Percentiles rank a stretch among this genome's conserved stretches.
Conservation (phyloP, 2,797 vertebrate genomes). For the Mormyrops attenuatus region DNA sequence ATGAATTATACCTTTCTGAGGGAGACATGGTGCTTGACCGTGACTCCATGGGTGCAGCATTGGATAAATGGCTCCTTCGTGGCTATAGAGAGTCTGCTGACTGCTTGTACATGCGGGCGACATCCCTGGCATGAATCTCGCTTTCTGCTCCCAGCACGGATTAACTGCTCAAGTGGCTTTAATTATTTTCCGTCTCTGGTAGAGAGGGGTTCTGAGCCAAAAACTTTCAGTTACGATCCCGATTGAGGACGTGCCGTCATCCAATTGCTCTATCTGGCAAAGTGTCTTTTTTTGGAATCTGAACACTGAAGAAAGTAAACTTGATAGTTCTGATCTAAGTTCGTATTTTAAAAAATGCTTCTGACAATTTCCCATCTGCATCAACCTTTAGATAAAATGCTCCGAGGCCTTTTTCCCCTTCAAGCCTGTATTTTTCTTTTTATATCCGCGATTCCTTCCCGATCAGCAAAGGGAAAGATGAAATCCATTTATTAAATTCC, state of each 20-base stretch:
- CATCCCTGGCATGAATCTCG: neutral
- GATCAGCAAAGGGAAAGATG: neutral
- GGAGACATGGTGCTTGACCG: neutral
- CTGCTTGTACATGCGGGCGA: neutral
- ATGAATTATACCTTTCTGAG: neutral
- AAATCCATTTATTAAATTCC: neutral
- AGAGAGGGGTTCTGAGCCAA: neutral
- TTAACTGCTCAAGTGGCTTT: neutral
- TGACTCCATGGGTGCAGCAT: neutral
- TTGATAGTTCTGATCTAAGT: neutral
- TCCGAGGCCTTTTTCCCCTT: conserved; percentile 26
- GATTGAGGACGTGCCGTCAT: neutral
- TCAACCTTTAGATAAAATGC: conserved; percentile 33
- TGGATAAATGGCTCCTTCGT: neutral
- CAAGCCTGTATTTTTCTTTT: neutral
- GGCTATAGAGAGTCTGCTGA: neutral
- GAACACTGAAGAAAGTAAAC: neutral
- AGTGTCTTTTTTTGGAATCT: neutral
- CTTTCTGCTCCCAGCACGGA: neutral
- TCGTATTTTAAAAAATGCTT: conserved; percentile 11
- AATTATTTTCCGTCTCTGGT: neutral
- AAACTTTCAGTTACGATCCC: neutral
- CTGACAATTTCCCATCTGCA: conserved; percentile 30
- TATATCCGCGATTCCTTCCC: neutral
- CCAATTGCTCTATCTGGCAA: neutral